Evolutionary conservation across 2,113 vertebrate species (phyloP).

Genomic region (Mesitornis unicolor): DNA sequence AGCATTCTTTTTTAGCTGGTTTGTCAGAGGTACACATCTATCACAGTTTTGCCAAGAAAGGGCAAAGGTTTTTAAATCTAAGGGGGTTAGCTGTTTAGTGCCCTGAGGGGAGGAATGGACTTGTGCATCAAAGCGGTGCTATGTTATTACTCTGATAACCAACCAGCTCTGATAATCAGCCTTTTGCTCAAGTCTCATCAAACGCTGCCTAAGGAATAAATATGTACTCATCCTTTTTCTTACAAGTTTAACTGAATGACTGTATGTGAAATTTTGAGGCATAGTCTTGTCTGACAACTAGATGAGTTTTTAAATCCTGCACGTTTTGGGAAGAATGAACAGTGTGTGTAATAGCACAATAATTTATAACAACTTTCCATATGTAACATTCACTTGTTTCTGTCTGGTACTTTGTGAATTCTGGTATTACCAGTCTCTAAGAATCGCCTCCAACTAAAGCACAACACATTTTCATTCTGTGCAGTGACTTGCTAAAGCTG

Average conservation of each 20-base stretch:
- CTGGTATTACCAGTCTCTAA: background rate
- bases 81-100: background rate
- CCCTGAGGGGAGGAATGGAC: background rate
- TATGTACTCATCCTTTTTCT: background rate
- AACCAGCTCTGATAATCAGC: too few species aligned
- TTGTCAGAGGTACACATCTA: background rate
- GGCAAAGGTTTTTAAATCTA: background rate
- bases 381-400: background rate
- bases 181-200: background rate
- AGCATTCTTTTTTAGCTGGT: background rate
- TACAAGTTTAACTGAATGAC: background rate
- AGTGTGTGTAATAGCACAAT: background rate
- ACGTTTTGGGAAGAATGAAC: background rate
- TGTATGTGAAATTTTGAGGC: background rate
- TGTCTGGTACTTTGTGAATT: background rate
- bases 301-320: background rate
- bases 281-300: background rate
- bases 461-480: background rate
- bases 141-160: background rate
- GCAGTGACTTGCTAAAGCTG: background rate
- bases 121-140: background rate
- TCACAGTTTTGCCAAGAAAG: background rate
- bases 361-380: background rate
- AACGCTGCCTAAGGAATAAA: background rate
- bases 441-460: background rate